Percentiles rank a stretch among this genome's conserved stretches.
These are phyloP conservation scores for Spea bombifrons DNA, from an alignment of 2,113 vertebrate species.

Conservation along the genomic window DNA sequence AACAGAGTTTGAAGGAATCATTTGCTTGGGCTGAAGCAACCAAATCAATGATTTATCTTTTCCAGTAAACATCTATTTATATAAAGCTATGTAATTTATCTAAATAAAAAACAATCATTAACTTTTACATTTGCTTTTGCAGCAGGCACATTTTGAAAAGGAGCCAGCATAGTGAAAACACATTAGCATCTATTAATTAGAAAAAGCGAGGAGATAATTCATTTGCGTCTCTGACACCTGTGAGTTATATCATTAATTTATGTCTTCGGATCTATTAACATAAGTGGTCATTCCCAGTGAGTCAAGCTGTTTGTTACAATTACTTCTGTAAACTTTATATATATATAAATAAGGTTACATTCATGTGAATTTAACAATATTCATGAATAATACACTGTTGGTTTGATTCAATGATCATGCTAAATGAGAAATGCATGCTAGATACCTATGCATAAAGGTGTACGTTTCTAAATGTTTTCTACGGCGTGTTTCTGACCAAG, in stretches of 20 bases:
- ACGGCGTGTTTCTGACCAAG: too few species aligned
- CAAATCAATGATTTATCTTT: constrained; percentile 22
- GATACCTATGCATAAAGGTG: too few species aligned
- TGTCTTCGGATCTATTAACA: constrained; percentile 29
- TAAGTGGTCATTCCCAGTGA: constrained; percentile 1
- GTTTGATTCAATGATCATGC: too few species aligned
- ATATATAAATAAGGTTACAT: too few species aligned
- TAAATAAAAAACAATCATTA: constrained; percentile 37
- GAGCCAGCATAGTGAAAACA: constrained; percentile 9
- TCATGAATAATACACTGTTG: too few species aligned
- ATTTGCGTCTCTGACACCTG: constrained; percentile 34
- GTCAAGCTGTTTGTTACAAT: constrained; percentile 21
- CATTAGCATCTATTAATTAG: constrained; percentile 42
- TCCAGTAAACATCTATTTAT: constrained; percentile 12
- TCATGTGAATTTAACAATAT: too few species aligned
- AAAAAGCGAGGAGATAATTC: constrained; percentile 24
- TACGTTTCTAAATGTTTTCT: too few species aligned
- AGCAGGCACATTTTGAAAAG: constrained; percentile 1
- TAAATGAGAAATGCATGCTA: too few species aligned
- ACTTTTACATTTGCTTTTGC: constrained; percentile 4
- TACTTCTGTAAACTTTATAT: not conserved
- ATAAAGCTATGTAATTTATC: constrained; percentile 25
- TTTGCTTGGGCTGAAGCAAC: not conserved
- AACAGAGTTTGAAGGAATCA: not conserved
- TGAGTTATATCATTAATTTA: constrained; percentile 34